phyloP scores from a whole-genome alignment of 2,888 invertebrate genomes.

The Odontocolon sp. region DNA sequence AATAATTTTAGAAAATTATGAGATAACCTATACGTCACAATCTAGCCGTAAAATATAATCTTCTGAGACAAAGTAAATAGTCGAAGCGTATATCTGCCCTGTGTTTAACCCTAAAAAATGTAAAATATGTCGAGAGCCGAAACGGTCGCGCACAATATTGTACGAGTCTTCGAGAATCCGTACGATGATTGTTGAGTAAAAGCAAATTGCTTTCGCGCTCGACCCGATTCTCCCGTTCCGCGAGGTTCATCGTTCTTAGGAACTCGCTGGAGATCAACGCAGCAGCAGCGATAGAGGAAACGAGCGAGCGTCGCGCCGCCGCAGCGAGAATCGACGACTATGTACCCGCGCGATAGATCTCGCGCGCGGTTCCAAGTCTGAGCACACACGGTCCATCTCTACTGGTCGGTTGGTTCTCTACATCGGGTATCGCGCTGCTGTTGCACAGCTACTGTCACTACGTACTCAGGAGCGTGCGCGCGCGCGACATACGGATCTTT shows the following conservation, averaged over 20 bases:
- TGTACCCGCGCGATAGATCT: constrained; percentile 34
- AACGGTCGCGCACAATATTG: background rate
- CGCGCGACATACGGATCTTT: constrained; percentile 24
- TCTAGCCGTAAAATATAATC: no score
- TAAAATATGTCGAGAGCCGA: no score
- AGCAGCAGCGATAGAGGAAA: no score
- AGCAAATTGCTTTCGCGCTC: constrained; percentile 11
- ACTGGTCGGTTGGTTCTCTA: constrained; percentile 1
- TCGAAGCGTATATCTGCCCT: background rate
- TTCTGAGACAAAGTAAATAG: no score
- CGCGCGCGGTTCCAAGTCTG: constrained; percentile 45
- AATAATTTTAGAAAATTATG: no score
- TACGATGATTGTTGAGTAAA: constrained; percentile 1
- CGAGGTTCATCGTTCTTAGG: constrained; percentile 31
- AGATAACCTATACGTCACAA: no score
- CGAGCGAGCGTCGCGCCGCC: constrained; percentile 50
- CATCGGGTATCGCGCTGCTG: background rate
- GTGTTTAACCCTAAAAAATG: background rate
- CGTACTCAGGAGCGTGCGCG: constrained; percentile 16
- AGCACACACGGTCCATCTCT: constrained; percentile 36
- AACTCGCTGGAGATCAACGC: constrained; percentile 5
- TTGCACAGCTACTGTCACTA: constrained; percentile 21
- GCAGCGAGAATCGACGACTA: constrained; percentile 25
- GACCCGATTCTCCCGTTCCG: constrained; percentile 34
- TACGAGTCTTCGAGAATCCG: constrained; percentile 13